These are phyloP conservation scores for Pseudoatta argentina DNA, from an alignment of 1,140 invertebrate genomes.

Conservation along the genomic window DNA sequence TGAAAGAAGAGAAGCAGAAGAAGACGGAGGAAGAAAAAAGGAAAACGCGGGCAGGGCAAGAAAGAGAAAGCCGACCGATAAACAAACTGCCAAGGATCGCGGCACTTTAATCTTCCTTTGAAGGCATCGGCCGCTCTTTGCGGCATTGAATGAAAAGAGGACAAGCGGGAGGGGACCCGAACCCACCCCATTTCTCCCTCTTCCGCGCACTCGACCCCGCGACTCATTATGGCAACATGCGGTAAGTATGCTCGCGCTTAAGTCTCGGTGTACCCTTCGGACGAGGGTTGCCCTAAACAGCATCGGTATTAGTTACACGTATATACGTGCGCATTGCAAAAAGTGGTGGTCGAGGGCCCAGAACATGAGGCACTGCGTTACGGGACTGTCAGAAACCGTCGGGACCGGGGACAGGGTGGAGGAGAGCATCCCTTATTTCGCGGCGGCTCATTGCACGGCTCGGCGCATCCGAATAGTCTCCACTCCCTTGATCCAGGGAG, in stretches of 20 bases:
- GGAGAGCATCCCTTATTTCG: conserved; percentile 83
- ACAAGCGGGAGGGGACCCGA: conserved; percentile 35
- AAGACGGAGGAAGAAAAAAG: conserved; percentile 54
- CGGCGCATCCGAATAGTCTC: conserved; percentile 83
- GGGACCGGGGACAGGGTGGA: conserved; percentile 68
- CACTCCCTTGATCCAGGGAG: conserved; percentile 76
- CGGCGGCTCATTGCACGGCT: conserved; percentile 85
- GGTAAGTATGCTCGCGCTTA: conserved; percentile 83
- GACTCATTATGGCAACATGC: conserved; percentile 85
- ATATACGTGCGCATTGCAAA: conserved; percentile 59
- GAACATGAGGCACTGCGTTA: conserved; percentile 21
- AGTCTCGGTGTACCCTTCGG: conserved; percentile 75
- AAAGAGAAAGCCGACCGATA: conserved; percentile 78
- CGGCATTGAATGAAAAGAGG: conserved; percentile 77
- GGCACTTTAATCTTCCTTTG: conserved; percentile 84
- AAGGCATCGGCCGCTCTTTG: conserved; percentile 78
- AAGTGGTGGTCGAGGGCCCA: conserved; percentile 61
- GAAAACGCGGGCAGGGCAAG: conserved; percentile 53
- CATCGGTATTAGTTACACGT: conserved; percentile 62
- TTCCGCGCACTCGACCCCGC: conserved; percentile 38
- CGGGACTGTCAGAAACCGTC: conserved; percentile 26
- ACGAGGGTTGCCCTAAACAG: conserved; percentile 38
- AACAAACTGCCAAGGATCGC: conserved; percentile 83
- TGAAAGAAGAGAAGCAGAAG: conserved; percentile 22
- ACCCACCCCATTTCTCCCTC: conserved; percentile 6